Evolutionary conservation across 2,888 invertebrate species (phyloP).

Genomic region (Diadegma fenestrale): DNA sequence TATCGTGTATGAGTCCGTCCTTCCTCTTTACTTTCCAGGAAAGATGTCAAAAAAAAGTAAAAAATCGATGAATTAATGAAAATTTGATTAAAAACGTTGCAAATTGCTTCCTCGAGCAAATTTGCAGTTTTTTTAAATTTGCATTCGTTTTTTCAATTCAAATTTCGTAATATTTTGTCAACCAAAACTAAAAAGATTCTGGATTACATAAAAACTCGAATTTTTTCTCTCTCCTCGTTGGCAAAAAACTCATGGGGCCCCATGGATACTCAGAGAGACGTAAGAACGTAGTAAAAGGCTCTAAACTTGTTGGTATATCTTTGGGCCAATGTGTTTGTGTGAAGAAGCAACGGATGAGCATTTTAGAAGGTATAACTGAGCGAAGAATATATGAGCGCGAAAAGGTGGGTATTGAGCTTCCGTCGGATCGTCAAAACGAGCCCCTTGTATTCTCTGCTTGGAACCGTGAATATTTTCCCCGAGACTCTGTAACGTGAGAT

Average conservation of each 20-base stretch:
- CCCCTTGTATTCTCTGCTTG: constrained; percentile 10
- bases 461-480: constrained; percentile 49
- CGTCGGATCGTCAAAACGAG: constrained; percentile 40
- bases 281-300: constrained; percentile 11
- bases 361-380: not conserved
- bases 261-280: constrained; percentile 12
- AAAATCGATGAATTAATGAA: too few relatives aligned
- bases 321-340: not conserved
- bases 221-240: not conserved
- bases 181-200: not conserved
- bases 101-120: too few relatives aligned
- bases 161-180: not conserved
- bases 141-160: too few relatives aligned
- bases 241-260: not conserved
- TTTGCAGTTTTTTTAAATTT: too few relatives aligned
- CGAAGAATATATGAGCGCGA: constrained; percentile 37
- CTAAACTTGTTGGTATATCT: not conserved
- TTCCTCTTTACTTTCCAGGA: too few relatives aligned
- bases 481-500: constrained; percentile 32
- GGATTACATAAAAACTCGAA: not conserved
- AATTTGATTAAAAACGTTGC: too few relatives aligned
- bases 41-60: too few relatives aligned
- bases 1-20: too few relatives aligned
- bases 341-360: not conserved
- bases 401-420: constrained; percentile 42